phyloP scores from a whole-genome alignment of 1,140 invertebrate species.

The Dinoponera quadriceps region DNA sequence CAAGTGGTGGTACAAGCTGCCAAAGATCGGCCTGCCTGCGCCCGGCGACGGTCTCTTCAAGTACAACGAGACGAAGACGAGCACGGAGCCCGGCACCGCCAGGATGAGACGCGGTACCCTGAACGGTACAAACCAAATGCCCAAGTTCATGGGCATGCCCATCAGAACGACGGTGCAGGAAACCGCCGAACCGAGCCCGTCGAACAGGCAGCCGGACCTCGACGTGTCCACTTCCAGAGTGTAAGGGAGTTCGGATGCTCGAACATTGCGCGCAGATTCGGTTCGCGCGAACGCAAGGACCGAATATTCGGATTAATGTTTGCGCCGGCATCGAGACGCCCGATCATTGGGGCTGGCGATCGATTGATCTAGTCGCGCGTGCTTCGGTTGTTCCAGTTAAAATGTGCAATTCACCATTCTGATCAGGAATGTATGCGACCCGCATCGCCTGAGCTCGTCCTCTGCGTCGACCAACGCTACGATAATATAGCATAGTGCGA shows the following conservation, averaged over 20 bases:
- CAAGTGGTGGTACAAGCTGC: constrained; percentile 90
- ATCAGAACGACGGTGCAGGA: constrained; percentile 84
- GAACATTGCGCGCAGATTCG: no score
- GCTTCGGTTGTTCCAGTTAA: no score
- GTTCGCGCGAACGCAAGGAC: neutral
- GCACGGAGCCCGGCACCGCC: constrained; percentile 50
- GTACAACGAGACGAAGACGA: constrained; percentile 88
- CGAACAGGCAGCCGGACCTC: constrained; percentile 50
- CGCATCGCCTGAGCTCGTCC: no score
- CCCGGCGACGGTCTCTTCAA: constrained; percentile 93
- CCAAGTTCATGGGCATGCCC: constrained; percentile 92
- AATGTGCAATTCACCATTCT: no score
- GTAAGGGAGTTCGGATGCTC: neutral
- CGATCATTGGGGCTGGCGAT: neutral
- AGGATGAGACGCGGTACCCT: constrained; percentile 73
- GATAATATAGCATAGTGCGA: no score
- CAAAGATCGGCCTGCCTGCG: constrained; percentile 87
- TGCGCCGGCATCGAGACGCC: neutral
- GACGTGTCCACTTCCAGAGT: constrained; percentile 32
- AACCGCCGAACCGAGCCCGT: constrained; percentile 29
- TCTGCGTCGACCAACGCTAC: no score
- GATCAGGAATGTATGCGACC: no score
- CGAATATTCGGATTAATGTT: constrained; percentile 5
- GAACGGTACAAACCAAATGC: constrained; percentile 81
- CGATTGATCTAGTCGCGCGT: neutral